phyloP scores from a whole-genome alignment of 2,888 invertebrate genomes.

The Stenotaenia linearis region DNA sequence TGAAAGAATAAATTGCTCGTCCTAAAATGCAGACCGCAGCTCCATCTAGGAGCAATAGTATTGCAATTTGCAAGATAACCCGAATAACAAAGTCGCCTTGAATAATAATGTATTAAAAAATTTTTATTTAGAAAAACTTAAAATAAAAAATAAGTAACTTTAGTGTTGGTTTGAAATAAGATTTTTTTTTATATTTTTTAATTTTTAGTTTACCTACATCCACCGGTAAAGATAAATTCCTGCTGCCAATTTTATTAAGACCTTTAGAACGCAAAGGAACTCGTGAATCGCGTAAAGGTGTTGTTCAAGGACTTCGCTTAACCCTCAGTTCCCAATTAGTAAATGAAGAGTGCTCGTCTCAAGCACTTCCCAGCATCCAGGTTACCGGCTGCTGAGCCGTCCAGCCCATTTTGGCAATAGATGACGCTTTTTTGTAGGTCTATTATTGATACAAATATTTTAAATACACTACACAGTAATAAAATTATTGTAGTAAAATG shows the following conservation, averaged over 20 bases:
- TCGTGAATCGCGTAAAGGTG: constrained; percentile 32
- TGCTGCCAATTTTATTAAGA: neutral
- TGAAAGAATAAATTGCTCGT: too few relatives aligned
- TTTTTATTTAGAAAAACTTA: too few relatives aligned
- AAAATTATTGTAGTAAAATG: neutral
- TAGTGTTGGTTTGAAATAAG: too few relatives aligned
- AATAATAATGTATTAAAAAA: too few relatives aligned
- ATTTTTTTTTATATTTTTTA: too few relatives aligned
- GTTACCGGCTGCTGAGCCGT: constrained; percentile 1
- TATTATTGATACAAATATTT: neutral
- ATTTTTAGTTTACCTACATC: constrained; percentile 30
- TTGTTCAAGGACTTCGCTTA: constrained; percentile 33
- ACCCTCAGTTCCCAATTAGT: constrained; percentile 33
- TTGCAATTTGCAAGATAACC: too few relatives aligned
- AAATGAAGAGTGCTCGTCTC: constrained; percentile 31
- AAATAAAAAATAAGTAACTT: too few relatives aligned
- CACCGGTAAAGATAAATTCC: neutral
- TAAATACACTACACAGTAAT: neutral
- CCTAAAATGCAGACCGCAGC: neutral
- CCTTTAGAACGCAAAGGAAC: neutral
- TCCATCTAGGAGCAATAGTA: neutral
- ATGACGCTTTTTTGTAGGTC: neutral
- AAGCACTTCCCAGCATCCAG: constrained; percentile 8
- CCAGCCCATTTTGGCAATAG: neutral
- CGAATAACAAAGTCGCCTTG: too few relatives aligned